Evolutionary conservation across 2,888 invertebrate species (phyloP).

Genomic region (Andrena camellia): DNA sequence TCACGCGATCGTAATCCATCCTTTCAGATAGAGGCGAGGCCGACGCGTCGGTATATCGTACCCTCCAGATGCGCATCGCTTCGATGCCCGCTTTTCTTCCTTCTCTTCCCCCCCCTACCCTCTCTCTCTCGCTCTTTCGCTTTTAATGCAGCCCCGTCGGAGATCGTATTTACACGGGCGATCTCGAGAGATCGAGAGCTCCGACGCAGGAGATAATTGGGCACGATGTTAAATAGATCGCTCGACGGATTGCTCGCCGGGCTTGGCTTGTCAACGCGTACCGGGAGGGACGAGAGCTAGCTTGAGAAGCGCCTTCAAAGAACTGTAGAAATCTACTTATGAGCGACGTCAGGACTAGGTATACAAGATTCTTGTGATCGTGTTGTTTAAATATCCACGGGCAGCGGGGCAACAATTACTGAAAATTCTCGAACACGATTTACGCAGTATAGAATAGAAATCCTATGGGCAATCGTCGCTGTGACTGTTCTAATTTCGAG

Average conservation of each 20-base stretch:
- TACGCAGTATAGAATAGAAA: too few relatives aligned
- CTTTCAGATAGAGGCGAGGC: slow-evolving; percentile 54
- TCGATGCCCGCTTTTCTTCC: slow-evolving; percentile 20
- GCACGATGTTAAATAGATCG: slow-evolving; percentile 59
- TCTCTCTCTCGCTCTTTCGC: neutral
- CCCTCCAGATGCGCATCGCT: slow-evolving; percentile 57
- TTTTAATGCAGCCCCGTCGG: slow-evolving; percentile 38
- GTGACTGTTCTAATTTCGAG: too few relatives aligned
- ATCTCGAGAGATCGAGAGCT: slow-evolving; percentile 46
- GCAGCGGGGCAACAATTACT: too few relatives aligned
- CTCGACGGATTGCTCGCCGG: slow-evolving; percentile 34
- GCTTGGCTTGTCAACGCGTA: slow-evolving; percentile 26
- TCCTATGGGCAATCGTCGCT: too few relatives aligned
- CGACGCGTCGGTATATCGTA: slow-evolving; percentile 37
- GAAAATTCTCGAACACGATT: too few relatives aligned
- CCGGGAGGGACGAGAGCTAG: neutral
- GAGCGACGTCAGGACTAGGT: neutral
- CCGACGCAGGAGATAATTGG: slow-evolving; percentile 50
- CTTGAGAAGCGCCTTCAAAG: neutral
- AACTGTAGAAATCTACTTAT: neutral
- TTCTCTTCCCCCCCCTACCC: neutral
- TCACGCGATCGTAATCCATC: slow-evolving; percentile 71
- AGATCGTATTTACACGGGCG: slow-evolving; percentile 52
- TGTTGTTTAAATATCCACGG: too few relatives aligned
- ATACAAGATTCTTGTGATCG: neutral